These are phyloP conservation scores for Syrmaticus mikado DNA, from an alignment of 2,113 vertebrate species.

Conservation along the genomic window DNA sequence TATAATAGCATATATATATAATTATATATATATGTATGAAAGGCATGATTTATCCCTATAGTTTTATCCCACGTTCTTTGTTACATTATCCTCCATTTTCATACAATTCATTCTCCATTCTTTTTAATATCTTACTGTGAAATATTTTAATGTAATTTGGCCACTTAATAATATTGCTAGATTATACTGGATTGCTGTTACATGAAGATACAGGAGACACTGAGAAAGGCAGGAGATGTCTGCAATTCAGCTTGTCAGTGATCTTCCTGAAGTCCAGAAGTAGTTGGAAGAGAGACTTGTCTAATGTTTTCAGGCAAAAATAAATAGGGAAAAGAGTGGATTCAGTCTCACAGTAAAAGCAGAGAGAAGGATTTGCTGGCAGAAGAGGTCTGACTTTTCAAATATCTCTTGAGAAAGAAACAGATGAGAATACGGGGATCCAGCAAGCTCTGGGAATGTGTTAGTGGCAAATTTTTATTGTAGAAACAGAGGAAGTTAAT, in stretches of 20 bases:
- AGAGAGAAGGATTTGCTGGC: not conserved
- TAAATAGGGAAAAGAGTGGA: not conserved
- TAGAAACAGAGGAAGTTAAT: slow-evolving; percentile 17
- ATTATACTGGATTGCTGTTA: not conserved
- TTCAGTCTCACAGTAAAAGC: not conserved
- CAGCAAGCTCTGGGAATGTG: slow-evolving; percentile 31
- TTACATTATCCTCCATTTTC: not conserved
- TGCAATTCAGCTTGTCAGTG: not conserved
- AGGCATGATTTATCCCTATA: not conserved
- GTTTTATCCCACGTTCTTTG: not conserved
- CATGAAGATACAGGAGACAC: not conserved
- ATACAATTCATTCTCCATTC: not conserved
- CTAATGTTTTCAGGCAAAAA: not conserved
- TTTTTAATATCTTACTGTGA: not conserved
- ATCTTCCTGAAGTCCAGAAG: not conserved
- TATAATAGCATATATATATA: not conserved
- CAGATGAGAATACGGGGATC: not conserved
- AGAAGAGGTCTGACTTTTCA: not conserved
- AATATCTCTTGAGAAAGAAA: not conserved
- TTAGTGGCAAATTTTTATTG: not conserved
- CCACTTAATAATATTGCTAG: not conserved
- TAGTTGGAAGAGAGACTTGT: not conserved
- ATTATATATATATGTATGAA: not conserved
- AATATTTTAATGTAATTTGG: not conserved
- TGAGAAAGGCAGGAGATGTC: not conserved